Base-by-base conservation (phyloP, 2,888 invertebrate species). In the Tetragonula carbonaria region DNA sequence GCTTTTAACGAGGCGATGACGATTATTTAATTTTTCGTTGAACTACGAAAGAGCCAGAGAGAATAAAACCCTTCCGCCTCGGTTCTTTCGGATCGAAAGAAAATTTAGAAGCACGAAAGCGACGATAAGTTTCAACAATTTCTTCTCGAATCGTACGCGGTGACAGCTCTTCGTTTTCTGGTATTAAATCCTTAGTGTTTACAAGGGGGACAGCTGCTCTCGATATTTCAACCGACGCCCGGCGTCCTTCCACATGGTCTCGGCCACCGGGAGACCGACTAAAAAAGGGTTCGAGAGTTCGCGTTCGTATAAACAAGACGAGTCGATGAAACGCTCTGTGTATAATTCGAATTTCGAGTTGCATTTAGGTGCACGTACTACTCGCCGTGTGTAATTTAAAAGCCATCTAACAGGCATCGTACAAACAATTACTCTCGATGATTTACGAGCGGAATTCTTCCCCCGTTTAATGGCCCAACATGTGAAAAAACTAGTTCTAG, bases 141-240 rank as follows among this genome's bases (percentile, higher is more conserved):
- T n/a, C 45, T 50, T 14, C 4, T 38, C 8, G 2, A 28, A 28
- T 28, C 38, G 62, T 62, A 21, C 16, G 53, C 33, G 57, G 74
- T 21, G 33, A 28, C 66, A 45, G 18, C 23, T 28, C 28, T 74
- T 23, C 53, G 65, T 51, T 66, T 55, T 8, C 33, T 13, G 23
- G 38, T 74, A 80, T 84, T 78, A 76, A 86, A 76, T 76, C 50
- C 53, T 28, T 50, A 80, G 66, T 84, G 88, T 88, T 88, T 88
- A 85, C 50, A 78, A 74, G 21, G 55, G 62, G 53, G 74, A 62
- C 88, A 88, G 87, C 88, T 88, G 88, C 72, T 73, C 59, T 38
- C 87, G 77, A 88, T 88, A 87, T 85, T 88, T 86, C 76, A 81
- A 78, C 85, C 65, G 80, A 67, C 66, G 77, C 66, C 66, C 79